Percentiles rank a stretch among this genome's conserved stretches.
These are phyloP conservation scores for Zaprionus ghesquierei DNA, from an alignment of 1,140 invertebrate genomes.

Conservation along the genomic window DNA sequence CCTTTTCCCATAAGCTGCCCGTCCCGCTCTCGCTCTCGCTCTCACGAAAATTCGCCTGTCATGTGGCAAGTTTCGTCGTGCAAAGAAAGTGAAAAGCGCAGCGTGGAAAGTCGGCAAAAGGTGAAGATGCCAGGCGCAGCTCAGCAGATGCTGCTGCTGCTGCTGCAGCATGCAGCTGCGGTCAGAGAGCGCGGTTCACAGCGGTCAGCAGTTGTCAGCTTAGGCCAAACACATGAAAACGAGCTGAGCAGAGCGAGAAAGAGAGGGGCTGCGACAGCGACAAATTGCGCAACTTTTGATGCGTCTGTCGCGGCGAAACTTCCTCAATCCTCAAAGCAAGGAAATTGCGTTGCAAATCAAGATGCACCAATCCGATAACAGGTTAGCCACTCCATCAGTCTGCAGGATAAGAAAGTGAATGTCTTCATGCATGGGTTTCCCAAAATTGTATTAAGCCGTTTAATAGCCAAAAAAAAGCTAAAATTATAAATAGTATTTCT, in stretches of 20 bases:
- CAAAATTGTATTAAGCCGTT: not conserved
- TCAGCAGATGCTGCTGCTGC: conserved; percentile 14
- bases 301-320: conserved; percentile 14
- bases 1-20: conserved; percentile 19
- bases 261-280: not conserved
- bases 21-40: conserved; percentile 4
- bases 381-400: conserved; percentile 4
- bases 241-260: not conserved
- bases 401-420: conserved; percentile 2
- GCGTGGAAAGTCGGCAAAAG: conserved; percentile 74
- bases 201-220: conserved; percentile 60
- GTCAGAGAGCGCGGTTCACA: conserved; percentile 44
- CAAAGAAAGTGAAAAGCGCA: conserved; percentile 73
- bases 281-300: conserved; percentile 39
- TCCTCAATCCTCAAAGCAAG: conserved; percentile 9
- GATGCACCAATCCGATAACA: not conserved
- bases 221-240: conserved; percentile 19
- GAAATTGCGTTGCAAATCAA: not conserved
- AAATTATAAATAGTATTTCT: too few species aligned
- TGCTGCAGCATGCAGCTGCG: conserved; percentile 22
- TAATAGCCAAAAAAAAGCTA: not conserved
- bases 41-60: conserved; percentile 41
- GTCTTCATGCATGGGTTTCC: not conserved
- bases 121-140: conserved; percentile 60
- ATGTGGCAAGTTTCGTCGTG: conserved; percentile 57